Evolutionary conservation across 2,888 invertebrate genomes (phyloP), one percentile per base, ranked within the genome.

Genomic region (Rhagonycha fulva): DNA sequence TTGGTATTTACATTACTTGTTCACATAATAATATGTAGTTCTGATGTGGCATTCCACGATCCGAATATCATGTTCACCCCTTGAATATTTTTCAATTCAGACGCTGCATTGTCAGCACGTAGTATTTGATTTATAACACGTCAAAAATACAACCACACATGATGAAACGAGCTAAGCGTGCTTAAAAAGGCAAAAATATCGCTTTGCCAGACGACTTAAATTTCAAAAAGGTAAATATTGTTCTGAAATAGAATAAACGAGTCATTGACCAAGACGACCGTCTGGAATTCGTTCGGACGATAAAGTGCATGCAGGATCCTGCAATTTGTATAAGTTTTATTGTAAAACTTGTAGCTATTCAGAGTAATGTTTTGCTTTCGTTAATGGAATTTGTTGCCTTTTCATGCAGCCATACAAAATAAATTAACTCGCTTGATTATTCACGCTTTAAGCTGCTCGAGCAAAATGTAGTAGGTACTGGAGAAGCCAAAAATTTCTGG

Each of bases 191-290:
- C 9, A 70, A 70, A 47, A 47, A 3, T n/a, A 47, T 47, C 30
- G 19, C 9, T n/a, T 14, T 19, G 9, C 10, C 61, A 62, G 12
- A 30, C 62, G 62, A 70, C 62, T 62, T 62, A 62, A 14, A 19
- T 70, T 30, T 28, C 14, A 26, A 12, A n/a, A 23, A 14, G 19
- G 14, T 19, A 62, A 24, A 28, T 12, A 66, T 66, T 66, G 66
- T n/a, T 26, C 3, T 66, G 9, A 66, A 66, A 66, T 66, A 7
- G 28, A 11, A 70, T 62, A 70, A 70, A 62, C 28, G 28, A 70
- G 70, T 70, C 70, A 62, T 62, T 66, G 71, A 71, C 71, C 71
- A 71, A 47, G n/a, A 47, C 62, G 14, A 23, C 19, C 30, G 71
- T 71, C 71, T 70, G 71, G 63, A 9, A 26, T 30, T 14, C 12